Evolutionary conservation across 2,797 vertebrate genomes (phyloP).

Genomic region (Sebastes elongatus): DNA sequence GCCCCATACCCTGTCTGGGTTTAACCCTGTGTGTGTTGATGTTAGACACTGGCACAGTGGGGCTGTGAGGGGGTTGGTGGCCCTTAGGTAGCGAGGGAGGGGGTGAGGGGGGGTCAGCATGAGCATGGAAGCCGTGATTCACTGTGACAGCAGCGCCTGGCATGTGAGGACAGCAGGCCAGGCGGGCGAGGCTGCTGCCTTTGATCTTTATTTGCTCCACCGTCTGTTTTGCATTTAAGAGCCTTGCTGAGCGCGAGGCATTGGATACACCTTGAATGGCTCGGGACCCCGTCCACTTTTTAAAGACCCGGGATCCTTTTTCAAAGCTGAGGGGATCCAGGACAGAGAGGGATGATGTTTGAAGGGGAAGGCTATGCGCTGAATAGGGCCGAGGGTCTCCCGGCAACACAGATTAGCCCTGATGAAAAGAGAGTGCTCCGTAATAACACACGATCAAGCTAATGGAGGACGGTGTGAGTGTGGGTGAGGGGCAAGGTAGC

Average conservation of each 20-base stretch:
- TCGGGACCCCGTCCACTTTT: constrained; percentile 73
- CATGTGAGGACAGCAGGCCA: constrained; percentile 80
- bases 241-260: constrained; percentile 80
- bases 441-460: constrained; percentile 68
- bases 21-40: constrained; percentile 37
- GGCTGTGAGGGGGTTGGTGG: constrained; percentile 32
- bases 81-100: constrained; percentile 35
- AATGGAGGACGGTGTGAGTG: constrained; percentile 46
- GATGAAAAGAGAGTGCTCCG: constrained; percentile 63
- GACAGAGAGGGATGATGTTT: constrained; percentile 61
- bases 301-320: constrained; percentile 80
- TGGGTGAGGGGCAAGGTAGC: constrained; percentile 53
- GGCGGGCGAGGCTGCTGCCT: constrained; percentile 73
- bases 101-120: neutral
- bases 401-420: constrained; percentile 66
- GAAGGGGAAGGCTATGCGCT: constrained; percentile 48
- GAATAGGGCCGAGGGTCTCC: constrained; percentile 58
- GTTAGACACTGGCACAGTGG: constrained; percentile 34
- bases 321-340: constrained; percentile 77
- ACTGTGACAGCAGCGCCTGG: constrained; percentile 77
- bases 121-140: constrained; percentile 72
- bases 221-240: constrained; percentile 86
- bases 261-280: constrained; percentile 83
- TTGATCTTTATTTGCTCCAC: constrained; percentile 85
- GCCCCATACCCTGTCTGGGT: neutral